phyloP scores from a whole-genome alignment of 2,113 vertebrate genomes.

The Zeus faber region DNA sequence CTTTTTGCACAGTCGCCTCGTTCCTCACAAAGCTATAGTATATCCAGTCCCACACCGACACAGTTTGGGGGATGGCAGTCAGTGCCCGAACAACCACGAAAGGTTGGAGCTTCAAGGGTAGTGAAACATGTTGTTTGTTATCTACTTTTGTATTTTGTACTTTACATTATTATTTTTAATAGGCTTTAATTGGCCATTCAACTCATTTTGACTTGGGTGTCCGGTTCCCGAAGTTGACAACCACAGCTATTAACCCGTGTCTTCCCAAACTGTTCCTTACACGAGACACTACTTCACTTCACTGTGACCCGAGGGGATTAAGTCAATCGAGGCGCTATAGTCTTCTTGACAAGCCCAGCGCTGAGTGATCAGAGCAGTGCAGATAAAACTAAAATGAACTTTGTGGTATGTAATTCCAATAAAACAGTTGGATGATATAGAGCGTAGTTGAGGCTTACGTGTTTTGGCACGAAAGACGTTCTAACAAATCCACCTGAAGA shows the following conservation, averaged over 20 bases:
- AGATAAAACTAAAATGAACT: not conserved
- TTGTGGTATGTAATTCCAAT: not conserved
- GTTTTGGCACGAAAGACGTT: conserved; percentile 13
- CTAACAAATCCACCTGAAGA: conserved; percentile 13
- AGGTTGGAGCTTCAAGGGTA: conserved; percentile 1
- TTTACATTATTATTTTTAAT: too few species aligned
- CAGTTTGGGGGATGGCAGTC: not conserved
- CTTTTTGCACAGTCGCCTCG: not conserved
- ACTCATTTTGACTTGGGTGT: too few species aligned
- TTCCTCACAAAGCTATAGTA: not conserved
- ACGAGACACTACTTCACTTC: not conserved
- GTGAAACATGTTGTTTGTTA: too few species aligned
- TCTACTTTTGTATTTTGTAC: too few species aligned
- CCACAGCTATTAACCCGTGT: not conserved
- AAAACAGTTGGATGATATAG: conserved; percentile 11
- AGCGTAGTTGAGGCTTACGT: not conserved
- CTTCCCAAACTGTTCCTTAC: not conserved
- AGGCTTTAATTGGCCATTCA: too few species aligned
- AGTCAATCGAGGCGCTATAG: not conserved
- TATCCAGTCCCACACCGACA: not conserved
- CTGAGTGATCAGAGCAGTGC: not conserved
- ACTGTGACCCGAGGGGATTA: not conserved
- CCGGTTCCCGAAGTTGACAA: not conserved
- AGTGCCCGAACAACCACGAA: not conserved
- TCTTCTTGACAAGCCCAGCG: not conserved